Evolutionary conservation across 2,888 invertebrate genomes (phyloP).

Genomic region (Idaea dimidiata): DNA sequence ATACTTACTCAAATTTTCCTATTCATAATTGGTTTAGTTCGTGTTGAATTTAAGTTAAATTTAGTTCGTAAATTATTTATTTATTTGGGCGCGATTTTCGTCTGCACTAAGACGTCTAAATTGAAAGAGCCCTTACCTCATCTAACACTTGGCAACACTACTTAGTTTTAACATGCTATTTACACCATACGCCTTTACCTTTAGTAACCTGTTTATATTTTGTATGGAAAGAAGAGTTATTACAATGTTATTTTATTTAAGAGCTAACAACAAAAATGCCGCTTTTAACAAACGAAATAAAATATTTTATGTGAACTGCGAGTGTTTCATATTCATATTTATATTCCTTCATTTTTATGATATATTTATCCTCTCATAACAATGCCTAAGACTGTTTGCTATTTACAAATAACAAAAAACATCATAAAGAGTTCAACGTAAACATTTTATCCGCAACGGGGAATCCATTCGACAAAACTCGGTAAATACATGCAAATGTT

Average conservation of each 20-base stretch:
- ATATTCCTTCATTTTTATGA: background rate
- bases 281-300: background rate
- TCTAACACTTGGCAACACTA: too few species aligned
- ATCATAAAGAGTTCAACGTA: background rate
- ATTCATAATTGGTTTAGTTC: too few species aligned
- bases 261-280: background rate
- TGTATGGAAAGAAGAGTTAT: too few species aligned
- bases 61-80: too few species aligned
- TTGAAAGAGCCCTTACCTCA: too few species aligned
- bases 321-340: background rate
- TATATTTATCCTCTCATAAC: background rate
- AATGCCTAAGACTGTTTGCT: background rate
- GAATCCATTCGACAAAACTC: constrained; percentile 4
- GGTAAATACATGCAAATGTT: constrained; percentile 5
- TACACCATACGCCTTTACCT: too few species aligned
- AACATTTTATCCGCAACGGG: background rate
- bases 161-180: too few species aligned
- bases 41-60: too few species aligned
- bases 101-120: too few species aligned
- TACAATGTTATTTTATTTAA: background rate
- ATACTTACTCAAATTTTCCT: too few species aligned
- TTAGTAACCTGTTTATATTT: too few species aligned
- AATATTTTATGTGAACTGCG: background rate
- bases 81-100: too few species aligned
- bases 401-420: background rate